These are phyloP conservation scores for Pipistrellus pygmaeus DNA, from an alignment of 2,797 vertebrate species.

Conservation along the genomic window DNA sequence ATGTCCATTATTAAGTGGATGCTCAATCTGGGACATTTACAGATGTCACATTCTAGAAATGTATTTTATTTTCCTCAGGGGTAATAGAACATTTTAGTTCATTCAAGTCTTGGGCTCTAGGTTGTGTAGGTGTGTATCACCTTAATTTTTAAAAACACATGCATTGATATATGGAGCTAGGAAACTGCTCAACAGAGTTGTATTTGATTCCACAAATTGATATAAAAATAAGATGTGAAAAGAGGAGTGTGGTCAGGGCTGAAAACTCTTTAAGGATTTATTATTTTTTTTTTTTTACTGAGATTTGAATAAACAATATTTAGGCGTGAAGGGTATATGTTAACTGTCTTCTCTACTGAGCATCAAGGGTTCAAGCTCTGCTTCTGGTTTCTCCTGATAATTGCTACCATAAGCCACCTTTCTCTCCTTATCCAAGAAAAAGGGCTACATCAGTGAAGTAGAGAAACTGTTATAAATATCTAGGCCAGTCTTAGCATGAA, in stretches of 20 bases:
- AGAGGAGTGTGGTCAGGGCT: neutral
- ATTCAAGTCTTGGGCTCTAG: neutral
- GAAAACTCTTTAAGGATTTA: neutral
- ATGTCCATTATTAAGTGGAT: neutral
- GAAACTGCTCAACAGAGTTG: neutral
- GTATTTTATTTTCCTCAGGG: neutral
- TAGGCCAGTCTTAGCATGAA: neutral
- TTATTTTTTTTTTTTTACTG: no score
- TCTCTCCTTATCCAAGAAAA: neutral
- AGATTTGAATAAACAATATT: neutral
- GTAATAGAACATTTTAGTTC: neutral
- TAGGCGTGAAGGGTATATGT: neutral
- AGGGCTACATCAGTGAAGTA: neutral
- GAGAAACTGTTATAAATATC: neutral
- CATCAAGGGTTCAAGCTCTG: neutral
- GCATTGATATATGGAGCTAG: neutral
- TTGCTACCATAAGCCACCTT: neutral
- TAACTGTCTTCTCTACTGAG: neutral
- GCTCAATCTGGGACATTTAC: neutral
- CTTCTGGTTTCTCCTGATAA: conserved; percentile 1
- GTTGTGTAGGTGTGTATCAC: neutral
- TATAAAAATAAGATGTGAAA: neutral
- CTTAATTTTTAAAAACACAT: neutral
- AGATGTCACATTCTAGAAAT: neutral
- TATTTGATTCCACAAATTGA: neutral